A percentile compares a stretch with the other conserved stretches of the same genome.
Conservation (phyloP, 2,888 invertebrate species). For the Xylocampa areola region DNA sequence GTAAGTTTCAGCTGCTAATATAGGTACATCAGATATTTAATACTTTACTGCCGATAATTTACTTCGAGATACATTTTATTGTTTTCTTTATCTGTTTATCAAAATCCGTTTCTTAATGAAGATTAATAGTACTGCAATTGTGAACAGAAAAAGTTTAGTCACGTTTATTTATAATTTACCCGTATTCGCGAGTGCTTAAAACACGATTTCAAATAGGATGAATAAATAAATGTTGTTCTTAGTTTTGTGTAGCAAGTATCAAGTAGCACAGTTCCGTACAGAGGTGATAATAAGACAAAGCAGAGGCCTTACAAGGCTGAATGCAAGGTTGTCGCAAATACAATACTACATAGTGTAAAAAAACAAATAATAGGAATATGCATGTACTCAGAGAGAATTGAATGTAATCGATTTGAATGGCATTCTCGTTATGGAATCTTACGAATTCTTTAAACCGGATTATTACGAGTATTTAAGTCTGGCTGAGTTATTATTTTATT, state of each 20-base stretch:
- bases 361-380: conserved; percentile 57
- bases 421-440: too few species aligned
- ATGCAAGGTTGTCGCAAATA: conserved; percentile 75
- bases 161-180: too few species aligned
- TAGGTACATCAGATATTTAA: too few species aligned
- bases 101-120: too few species aligned
- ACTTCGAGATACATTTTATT: too few species aligned
- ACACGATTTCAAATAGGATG: background rate
- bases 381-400: conserved; percentile 37
- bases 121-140: too few species aligned
- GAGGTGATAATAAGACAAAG: conserved; percentile 76
- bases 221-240: background rate
- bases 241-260: background rate
- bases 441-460: background rate
- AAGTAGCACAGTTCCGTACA: conserved; percentile 73
- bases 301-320: conserved; percentile 84
- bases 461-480: background rate
- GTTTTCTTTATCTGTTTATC: too few species aligned
- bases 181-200: too few species aligned
- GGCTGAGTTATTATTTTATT: background rate
- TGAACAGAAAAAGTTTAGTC: too few species aligned
- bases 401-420: conserved; percentile 36
- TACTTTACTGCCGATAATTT: too few species aligned
- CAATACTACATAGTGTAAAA: conserved; percentile 54
- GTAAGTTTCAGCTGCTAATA: too few species aligned